Evolutionary conservation across 2,113 vertebrate species (phyloP).

Genomic region (Anarhynchus alexandrinus): DNA sequence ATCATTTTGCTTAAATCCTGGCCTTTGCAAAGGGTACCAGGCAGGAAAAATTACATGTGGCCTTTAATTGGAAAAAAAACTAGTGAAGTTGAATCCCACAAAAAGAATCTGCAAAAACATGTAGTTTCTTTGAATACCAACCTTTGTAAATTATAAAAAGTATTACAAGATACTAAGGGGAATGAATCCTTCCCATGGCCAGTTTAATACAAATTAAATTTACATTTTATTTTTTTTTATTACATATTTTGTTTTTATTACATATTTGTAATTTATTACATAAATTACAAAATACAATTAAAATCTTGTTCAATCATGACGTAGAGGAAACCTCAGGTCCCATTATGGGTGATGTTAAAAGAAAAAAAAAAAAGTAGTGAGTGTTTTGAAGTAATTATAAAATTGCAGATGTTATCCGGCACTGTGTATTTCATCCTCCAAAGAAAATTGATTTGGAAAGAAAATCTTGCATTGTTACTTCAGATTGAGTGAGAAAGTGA

Average conservation of each 20-base stretch:
- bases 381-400: background rate
- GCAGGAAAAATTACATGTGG: background rate
- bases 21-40: background rate
- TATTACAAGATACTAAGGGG: background rate
- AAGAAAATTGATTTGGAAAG: background rate
- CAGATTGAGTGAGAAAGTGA: background rate
- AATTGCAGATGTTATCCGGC: background rate
- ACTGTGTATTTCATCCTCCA: background rate
- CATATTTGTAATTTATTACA: too few species aligned
- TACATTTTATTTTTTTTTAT: too few species aligned
- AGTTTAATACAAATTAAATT: background rate
- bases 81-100: background rate
- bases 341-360: too few species aligned
- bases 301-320: background rate
- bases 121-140: background rate
- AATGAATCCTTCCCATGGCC: background rate
- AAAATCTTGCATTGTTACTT: background rate
- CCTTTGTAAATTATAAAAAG: background rate
- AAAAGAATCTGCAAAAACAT: background rate
- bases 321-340: background rate
- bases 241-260: too few species aligned
- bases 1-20: background rate
- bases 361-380: rapidly evolving
- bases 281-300: too few species aligned
- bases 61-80: background rate